A percentile compares a stretch with the other conserved stretches of the same genome.
These are phyloP conservation scores for Acleris literana DNA, from an alignment of 2,888 invertebrate species.

Conservation along the genomic window DNA sequence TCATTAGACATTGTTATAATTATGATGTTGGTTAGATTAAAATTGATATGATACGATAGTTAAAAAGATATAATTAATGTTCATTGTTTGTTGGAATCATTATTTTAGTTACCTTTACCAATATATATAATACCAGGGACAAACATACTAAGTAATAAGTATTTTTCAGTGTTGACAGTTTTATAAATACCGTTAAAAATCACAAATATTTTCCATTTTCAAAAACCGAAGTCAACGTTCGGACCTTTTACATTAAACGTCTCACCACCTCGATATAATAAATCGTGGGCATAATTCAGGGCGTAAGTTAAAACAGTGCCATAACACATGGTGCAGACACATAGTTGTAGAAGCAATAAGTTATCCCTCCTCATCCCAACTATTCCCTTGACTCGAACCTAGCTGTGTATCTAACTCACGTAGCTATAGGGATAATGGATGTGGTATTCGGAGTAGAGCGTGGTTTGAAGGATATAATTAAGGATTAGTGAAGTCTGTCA, in stretches of 20 bases:
- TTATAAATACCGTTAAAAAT: too few species aligned
- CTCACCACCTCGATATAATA: conserved; percentile 9
- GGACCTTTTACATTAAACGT: background rate
- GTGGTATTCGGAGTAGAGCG: conserved; percentile 47
- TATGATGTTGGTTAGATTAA: too few species aligned
- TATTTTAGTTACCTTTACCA: too few species aligned
- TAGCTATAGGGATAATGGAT: conserved; percentile 43
- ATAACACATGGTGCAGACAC: conserved; percentile 79
- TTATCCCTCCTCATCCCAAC: conserved; percentile 80
- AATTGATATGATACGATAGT: too few species aligned
- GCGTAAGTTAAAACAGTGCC: conserved; percentile 72
- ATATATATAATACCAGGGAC: too few species aligned
- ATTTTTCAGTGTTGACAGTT: too few species aligned
- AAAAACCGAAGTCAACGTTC: too few species aligned
- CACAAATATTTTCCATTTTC: too few species aligned
- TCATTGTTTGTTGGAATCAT: too few species aligned
- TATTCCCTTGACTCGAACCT: conserved; percentile 77
- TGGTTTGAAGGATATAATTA: background rate
- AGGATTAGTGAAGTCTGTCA: too few species aligned
- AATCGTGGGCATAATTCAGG: conserved; percentile 51
- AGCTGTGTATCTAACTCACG: conserved; percentile 65
- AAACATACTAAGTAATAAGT: too few species aligned
- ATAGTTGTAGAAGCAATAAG: conserved; percentile 81
- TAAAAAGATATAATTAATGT: too few species aligned
- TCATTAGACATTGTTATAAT: accelerated